phyloP scores from a whole-genome alignment of 2,113 vertebrate genomes.

The Rutilus rutilus region DNA sequence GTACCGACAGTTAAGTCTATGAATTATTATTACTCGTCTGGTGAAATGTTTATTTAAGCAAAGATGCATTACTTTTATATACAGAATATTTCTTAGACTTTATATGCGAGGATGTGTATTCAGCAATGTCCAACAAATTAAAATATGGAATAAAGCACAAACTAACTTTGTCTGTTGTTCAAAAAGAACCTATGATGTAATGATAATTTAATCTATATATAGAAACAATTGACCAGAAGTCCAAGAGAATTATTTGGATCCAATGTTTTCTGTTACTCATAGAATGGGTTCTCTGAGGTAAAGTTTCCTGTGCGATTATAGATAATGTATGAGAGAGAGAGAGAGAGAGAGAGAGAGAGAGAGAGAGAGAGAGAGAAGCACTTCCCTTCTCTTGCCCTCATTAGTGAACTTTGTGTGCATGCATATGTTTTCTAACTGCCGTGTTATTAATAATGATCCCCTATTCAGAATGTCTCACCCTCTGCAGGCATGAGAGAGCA shows the following conservation, averaged over 20 bases:
- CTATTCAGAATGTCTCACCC: background rate
- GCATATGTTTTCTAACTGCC: slow-evolving; percentile 1
- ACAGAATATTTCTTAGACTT: background rate
- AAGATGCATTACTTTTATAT: background rate
- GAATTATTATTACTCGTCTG: background rate
- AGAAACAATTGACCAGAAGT: background rate
- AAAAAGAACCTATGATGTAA: background rate
- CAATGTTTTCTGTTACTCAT: background rate
- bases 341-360: background rate
- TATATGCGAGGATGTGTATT: background rate
- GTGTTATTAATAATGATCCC: slow-evolving; percentile 11
- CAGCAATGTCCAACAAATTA: background rate
- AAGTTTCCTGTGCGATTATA: background rate
- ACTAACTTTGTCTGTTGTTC: background rate
- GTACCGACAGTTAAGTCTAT: background rate
- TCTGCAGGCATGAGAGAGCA: background rate
- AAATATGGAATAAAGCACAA: background rate
- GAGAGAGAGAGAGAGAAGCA: background rate
- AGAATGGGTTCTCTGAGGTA: background rate
- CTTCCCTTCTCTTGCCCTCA: background rate
- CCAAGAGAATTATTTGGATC: background rate
- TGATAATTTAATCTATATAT: background rate
- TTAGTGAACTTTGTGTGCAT: slow-evolving; percentile 1
- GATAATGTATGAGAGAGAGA: background rate
- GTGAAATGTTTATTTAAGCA: background rate